Evolutionary conservation across 2,797 vertebrate species (phyloP), one percentile per base, ranked within the genome.

Genomic region (Benthosema pterotum): DNA sequence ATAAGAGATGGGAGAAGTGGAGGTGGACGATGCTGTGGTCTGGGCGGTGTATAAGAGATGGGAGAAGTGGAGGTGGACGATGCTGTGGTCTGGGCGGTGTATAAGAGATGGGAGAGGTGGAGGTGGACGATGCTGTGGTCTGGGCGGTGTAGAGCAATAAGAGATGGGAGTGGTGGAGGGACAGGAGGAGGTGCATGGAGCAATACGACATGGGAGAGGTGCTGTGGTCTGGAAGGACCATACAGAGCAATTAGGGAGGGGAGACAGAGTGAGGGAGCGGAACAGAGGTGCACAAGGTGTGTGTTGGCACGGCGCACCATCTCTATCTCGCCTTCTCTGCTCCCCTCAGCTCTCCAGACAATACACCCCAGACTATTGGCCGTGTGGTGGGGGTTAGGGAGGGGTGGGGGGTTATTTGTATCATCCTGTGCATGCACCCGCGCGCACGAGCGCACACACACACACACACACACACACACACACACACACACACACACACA

Each of bases 331-430:
- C 65, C 74, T 77, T 74, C 9, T 47, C 75, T 66, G 75, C 57
- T 82, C 75, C 63, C 80, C 79, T 83, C 83, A 82, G 81, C 72
- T 75, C 71, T 83, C 71, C 65, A 85, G 75, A 83, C 80, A 84
- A 75, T 74, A 75, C 80, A 57, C 22, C 19, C 17, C 74, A 81
- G 80, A 84, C 71, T 71, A 84, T 77, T 72, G 82, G 75, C 74
- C 55, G 72, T 80, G 67, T 62, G 76, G 18, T 19, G 49, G 19
- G 49, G 11, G 49, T 19, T 17, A 11, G 48, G 9, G 48, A 1
- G 17, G 2, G 43, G 13, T 5, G 11, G 17, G 9, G 11, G 14
- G 19, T 22, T 52, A 22, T 52, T 52, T 52, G 51, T 28, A 51
- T 17, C 8, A 51, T 51, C 11, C 17, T 25, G 19, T 25, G 51